Evolutionary conservation across 2,797 vertebrate species (phyloP), one percentile per base, ranked within the genome.

Genomic region (Ceyx erithaca): DNA sequence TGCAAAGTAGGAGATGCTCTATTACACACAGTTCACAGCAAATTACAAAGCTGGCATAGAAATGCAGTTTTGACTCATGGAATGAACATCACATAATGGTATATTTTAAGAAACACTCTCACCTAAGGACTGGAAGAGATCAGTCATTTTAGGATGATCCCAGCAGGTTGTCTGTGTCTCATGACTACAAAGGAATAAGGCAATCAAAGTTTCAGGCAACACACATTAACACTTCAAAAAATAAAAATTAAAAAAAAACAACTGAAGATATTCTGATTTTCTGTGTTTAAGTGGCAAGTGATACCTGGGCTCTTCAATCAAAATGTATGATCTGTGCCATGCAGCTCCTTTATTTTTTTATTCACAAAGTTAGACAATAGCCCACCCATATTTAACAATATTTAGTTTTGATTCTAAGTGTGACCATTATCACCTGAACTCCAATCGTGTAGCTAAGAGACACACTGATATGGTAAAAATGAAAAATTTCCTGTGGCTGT

Each of bases 71-170:
- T 84, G 57, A 57, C 6, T 68, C 23, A 67, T 8, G 25, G 64
- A 43, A 64, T 25, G 43, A 80, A 81, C 43, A 77, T 33, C 30
- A 78, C 37, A 6, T 19, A 58, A 21, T 30, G 18, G 31, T 63
- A 71, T 58, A 49, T 78, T 73, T 79, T 64, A 71, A 92, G 26
- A 82, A 94, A 58, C 43, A 30, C 13, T 95, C 98, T 97, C 97
- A 99, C 99, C 98, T 62, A 99, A 98, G 52, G 99, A 99, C 52
- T 99, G 99, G 96, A 99, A 99, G 40, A 99, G 99, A 84, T 99
- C 99, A 1, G 98, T 99, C 99, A 99, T 99, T 98, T 99, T 99
- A 68, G 99, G 99, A 97, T 99, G 99, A 96, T 99, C 99, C 99
- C 99, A 99, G 94, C 98, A 99, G 72, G 99, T 99, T 2, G 99